Conservation (phyloP, 2,888 invertebrate genomes). For the Nasonia oneida region DNA sequence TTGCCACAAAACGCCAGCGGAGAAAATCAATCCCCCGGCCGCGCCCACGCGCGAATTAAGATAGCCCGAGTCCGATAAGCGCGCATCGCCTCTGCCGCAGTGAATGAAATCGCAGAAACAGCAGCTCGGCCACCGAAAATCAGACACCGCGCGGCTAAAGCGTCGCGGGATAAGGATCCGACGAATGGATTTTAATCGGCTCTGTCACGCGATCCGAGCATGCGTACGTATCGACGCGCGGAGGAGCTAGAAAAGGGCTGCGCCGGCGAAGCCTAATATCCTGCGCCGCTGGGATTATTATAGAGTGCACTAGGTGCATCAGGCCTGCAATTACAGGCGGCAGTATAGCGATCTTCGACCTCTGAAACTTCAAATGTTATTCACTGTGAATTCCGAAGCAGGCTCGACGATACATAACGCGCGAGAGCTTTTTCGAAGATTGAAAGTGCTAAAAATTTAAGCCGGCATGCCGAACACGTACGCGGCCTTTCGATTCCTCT, state of each 20-base stretch:
- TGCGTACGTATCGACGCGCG: not conserved
- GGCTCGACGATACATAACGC: not conserved
- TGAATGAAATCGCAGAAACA: conserved; percentile 6
- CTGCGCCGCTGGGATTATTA: not conserved
- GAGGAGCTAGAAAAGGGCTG: not conserved
- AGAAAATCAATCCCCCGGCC: conserved; percentile 5
- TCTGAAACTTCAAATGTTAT: not conserved
- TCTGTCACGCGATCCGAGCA: conserved; percentile 27
- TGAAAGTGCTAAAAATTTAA: not conserved
- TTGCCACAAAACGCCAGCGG: not conserved
- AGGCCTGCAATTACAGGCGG: no score
- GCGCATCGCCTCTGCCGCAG: not conserved
- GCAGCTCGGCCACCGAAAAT: not conserved
- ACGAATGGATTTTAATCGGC: conserved; percentile 43
- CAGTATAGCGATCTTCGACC: not conserved
- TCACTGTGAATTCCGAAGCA: not conserved
- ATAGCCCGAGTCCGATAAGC: conserved; percentile 4
- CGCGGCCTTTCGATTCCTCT: not conserved
- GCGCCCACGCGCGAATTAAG: not conserved
- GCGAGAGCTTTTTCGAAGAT: not conserved
- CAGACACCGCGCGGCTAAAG: not conserved
- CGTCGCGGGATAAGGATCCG: not conserved
- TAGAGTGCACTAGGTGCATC: not conserved
- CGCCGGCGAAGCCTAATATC: conserved; percentile 2
- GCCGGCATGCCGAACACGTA: not conserved